Conservation (phyloP, 2,797 vertebrate species). For the Trachurus trachurus region DNA sequence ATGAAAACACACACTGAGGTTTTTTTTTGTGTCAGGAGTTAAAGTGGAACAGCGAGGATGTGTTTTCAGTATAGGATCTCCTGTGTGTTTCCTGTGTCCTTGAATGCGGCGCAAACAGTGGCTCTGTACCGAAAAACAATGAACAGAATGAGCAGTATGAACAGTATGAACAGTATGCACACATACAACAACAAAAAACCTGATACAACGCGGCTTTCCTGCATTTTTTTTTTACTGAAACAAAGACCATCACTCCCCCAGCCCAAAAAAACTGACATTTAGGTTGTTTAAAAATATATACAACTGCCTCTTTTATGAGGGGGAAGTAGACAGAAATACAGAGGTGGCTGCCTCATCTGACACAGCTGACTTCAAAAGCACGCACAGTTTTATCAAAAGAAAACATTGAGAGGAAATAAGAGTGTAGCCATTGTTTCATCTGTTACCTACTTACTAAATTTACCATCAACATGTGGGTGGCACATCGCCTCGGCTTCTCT, state of each 20-base stretch:
- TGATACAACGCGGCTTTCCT: background rate
- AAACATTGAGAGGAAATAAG: background rate
- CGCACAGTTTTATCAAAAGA: background rate
- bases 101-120: conserved; percentile 9
- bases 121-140: conserved; percentile 13
- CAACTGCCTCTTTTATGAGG: background rate
- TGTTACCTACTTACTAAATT: background rate
- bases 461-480: background rate
- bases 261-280: background rate
- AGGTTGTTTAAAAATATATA: background rate
- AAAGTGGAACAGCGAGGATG: conserved; percentile 7
- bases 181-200: background rate
- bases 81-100: conserved; percentile 5
- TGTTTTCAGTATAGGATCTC: background rate
- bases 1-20: background rate
- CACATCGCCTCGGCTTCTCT: background rate
- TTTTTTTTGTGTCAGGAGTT: background rate
- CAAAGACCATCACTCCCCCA: background rate
- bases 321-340: too few relatives aligned
- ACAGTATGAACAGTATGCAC: background rate
- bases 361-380: background rate
- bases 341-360: too few relatives aligned
- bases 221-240: background rate
- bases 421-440: background rate
- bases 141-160: background rate